Conservation (phyloP, 1,140 invertebrate species). For the Pemphigus obesinymphae region DNA sequence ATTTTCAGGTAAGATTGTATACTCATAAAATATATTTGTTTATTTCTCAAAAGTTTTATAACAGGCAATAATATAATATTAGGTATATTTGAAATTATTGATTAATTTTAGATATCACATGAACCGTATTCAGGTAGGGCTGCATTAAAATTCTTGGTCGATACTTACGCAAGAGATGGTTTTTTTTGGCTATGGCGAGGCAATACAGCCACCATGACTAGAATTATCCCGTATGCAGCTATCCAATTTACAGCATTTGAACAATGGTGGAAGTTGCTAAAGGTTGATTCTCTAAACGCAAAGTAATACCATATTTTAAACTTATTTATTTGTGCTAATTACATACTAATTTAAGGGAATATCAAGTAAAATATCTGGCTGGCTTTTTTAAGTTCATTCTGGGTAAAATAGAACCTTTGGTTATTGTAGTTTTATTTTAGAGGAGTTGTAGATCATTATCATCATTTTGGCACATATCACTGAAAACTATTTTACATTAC, state of each 20-base stretch:
- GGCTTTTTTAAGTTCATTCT: no score
- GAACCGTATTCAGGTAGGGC: conserved; percentile 72
- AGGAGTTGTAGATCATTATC: no score
- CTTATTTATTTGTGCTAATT: background rate
- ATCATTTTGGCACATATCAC: no score
- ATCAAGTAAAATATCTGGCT: no score
- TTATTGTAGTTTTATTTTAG: no score
- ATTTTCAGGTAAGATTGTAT: conserved; percentile 74
- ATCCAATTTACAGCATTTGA: conserved; percentile 96
- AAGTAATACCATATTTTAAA: background rate
- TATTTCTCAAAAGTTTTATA: background rate
- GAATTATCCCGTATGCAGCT: conserved; percentile 94
- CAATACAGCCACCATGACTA: conserved; percentile 95
- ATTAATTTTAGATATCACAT: conserved; percentile 53
- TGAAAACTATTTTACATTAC: no score
- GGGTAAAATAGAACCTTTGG: no score
- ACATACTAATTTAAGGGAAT: background rate
- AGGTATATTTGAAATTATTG: no score
- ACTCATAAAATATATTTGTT: background rate
- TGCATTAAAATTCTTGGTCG: conserved; percentile 71
- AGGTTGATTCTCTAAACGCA: conserved; percentile 55
- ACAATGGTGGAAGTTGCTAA: conserved; percentile 83
- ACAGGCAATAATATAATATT: background rate
- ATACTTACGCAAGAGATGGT: conserved; percentile 69
- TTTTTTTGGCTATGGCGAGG: conserved; percentile 86